Evolutionary conservation across 2,797 vertebrate genomes (phyloP), one percentile per base, ranked within the genome.

Genomic region (Rhabdomys pumilio): DNA sequence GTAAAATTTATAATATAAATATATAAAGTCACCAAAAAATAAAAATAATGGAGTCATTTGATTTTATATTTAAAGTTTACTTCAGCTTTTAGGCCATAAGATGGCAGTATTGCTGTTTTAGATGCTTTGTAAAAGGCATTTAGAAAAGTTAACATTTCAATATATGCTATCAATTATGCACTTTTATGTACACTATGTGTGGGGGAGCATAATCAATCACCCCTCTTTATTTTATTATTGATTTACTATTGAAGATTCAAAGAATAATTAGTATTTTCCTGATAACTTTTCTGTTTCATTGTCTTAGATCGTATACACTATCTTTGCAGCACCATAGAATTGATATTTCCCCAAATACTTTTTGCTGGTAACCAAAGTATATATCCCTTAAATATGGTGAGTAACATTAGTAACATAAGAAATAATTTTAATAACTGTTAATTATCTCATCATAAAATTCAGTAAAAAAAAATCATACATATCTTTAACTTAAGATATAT

Each of bases 91-190:
- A 76, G 4, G 12, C 97, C 97, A 97, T 95, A 97, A 97, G 97
- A 95, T 97, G 96, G 96, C 97, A 97, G 92, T 94, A 79, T 97
- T 97, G 61, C 89, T 65, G 93, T 97, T 96, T 96, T 14, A 81
- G 22, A 95, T 87, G 24, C n/a, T 90, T 67, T 85, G 11, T 55
- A 69, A 69, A 69, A 81, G 17, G 11, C 63, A 34, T 84, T 61
- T 65, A 20, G 31, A 84, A 94, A 76, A 38, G 47, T 44, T 13
- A 55, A 83, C 94, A 77, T 73, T 77, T 81, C 31, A 81, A 79
- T 50, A 14, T 73, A 38, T 24, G 81, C 5, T 90, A 41, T 50
- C 67, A 63, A 87, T 65, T 92, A 61, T 89, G 24, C 65, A 38
- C 67, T n/a, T 4, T 22, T 73, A 41, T 73, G n/a, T 41, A 63